phyloP scores from a whole-genome alignment of 2,888 invertebrate species.

The Eupsilia transversa region DNA sequence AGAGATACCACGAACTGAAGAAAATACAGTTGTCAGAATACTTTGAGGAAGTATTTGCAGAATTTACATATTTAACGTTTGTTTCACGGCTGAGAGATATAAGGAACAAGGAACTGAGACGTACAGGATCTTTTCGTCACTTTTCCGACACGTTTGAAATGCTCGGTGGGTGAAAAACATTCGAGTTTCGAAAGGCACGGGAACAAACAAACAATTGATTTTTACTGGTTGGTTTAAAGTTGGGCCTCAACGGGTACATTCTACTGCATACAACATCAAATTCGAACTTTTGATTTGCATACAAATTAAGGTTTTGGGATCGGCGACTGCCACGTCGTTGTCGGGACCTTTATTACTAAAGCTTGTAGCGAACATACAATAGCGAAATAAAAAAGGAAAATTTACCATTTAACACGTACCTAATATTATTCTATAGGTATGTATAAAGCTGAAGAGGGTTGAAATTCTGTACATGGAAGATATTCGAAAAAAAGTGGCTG shows the following conservation, averaged over 20 bases:
- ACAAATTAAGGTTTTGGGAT: conserved; percentile 44
- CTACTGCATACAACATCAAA: conserved; percentile 27
- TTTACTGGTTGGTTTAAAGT: conserved; percentile 6
- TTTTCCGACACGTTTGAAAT: conserved; percentile 32
- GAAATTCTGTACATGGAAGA: too few species aligned
- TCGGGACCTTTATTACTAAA: too few species aligned
- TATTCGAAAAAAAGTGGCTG: too few species aligned
- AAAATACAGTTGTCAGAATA: conserved; percentile 21
- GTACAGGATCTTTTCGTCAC: conserved; percentile 34
- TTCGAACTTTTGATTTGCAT: conserved; percentile 45
- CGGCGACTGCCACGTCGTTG: conserved; percentile 11
- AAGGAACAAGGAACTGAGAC: conserved; percentile 26
- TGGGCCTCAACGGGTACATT: background rate
- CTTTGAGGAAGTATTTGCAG: conserved; percentile 16
- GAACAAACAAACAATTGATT: conserved; percentile 2
- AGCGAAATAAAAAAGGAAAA: too few species aligned
- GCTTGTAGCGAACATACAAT: too few species aligned
- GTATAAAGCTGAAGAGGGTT: too few species aligned
- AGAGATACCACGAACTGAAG: conserved; percentile 3
- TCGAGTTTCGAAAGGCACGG: conserved; percentile 10
- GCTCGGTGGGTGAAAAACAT: conserved; percentile 6
- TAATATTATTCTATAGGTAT: too few species aligned
- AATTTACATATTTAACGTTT: conserved; percentile 57
- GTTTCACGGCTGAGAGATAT: conserved; percentile 45
- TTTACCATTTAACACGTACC: too few species aligned